Conservation (phyloP, 2,797 vertebrate species). For the Trichosurus vulpecula region DNA sequence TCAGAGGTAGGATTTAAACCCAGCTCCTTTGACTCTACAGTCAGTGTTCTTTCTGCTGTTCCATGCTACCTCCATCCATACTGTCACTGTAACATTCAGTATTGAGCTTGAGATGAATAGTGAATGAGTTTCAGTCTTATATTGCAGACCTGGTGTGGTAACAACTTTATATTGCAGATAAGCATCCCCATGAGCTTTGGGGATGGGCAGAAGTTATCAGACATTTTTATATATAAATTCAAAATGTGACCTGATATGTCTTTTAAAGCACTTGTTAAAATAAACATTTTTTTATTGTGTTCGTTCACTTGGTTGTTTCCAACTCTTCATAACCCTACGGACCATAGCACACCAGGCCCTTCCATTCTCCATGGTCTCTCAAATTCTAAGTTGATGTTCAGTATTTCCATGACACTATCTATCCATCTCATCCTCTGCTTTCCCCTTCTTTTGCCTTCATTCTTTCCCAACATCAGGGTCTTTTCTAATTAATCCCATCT, state of each 20-base stretch:
- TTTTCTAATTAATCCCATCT: neutral
- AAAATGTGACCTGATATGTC: constrained; percentile 21
- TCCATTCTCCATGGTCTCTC: neutral
- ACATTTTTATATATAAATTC: neutral
- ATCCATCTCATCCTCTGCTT: neutral
- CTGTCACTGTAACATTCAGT: neutral
- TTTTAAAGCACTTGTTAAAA: constrained; percentile 9
- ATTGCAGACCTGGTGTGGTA: neutral
- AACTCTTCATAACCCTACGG: neutral
- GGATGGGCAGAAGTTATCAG: neutral
- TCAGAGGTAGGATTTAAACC: neutral
- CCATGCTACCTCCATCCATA: too few species aligned
- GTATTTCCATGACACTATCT: neutral
- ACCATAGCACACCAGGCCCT: neutral
- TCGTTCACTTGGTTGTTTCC: neutral
- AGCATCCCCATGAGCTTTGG: neutral
- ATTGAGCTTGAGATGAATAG: constrained; percentile 26
- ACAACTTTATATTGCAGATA: neutral
- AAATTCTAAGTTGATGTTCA: neutral
- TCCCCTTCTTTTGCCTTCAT: neutral
- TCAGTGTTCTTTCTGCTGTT: constrained; percentile 1
- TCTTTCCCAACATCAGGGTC: neutral
- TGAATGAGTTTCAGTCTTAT: constrained; percentile 9
- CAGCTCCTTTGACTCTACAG: neutral
- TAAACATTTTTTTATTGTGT: neutral